Evolutionary conservation across 2,113 vertebrate species (phyloP), one percentile per base, ranked within the genome.

Genomic region (Rutilus rutilus): DNA sequence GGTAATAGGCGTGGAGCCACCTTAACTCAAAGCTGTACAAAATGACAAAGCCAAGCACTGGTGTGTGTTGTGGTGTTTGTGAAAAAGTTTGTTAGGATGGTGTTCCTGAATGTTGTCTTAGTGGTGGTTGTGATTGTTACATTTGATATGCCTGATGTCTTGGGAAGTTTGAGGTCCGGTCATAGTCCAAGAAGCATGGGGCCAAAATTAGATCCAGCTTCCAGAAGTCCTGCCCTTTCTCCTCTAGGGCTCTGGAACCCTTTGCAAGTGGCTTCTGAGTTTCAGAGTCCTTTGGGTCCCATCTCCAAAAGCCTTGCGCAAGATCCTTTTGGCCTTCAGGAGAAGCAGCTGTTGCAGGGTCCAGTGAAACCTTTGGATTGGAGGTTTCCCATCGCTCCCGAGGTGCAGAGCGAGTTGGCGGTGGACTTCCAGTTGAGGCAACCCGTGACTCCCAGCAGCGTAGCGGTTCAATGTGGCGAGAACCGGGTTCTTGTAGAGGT

Each of bases 401-500:
- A 86, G 0, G 79, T 25, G 59, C 78, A 17, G 83, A 87, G 19
- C 17, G 7, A 0, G 0, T 74, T 71, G 4, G 87, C 88, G 1
- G 64, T 78, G 3, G 4, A 87, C 3, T 91, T 91, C 64, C 78
- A 91, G 69, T 42, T 87, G 45, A 89, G 50, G 75, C 1, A 21
- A 8, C 91, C 90, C 0, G 15, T 67, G 0, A n/a, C 87, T 0
- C 69, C 82, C 6, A 9, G 86, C 17, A 89, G 85, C 2, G 19
- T 93, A 14, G 79, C 54, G 1, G 86, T 78, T 21, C 0, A 73
- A 9, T 94, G 93, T 17, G 47, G 88, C 4, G 87, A 87, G 54
- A 90, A n/a, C n/a, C 21, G 79, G 0, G 23, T 94, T 10, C 88
- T 76, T 8, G 90, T 94, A 21, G 90, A 91, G 79, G 92, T 86